Evolutionary conservation across 1,140 invertebrate species (phyloP).

Genomic region (Rhyacophila brunnea): DNA sequence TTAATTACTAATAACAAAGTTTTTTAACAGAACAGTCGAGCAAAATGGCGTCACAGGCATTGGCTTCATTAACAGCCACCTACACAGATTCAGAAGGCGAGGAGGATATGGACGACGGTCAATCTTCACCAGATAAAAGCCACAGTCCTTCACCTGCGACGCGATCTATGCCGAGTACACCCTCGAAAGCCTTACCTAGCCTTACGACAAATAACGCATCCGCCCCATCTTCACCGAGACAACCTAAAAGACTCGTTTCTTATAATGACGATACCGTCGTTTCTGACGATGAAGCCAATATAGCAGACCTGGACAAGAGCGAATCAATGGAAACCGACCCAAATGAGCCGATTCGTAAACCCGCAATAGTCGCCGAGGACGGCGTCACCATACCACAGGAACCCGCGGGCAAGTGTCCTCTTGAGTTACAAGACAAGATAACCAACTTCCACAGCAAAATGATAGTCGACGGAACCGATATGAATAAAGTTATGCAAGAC

Average conservation of each 20-base stretch:
- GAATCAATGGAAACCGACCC: slow-evolving; percentile 55
- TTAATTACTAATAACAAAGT: too few species aligned
- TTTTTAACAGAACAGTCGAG: too few species aligned
- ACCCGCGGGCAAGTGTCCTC: slow-evolving; percentile 76
- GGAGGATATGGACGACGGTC: slow-evolving; percentile 66
- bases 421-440: slow-evolving; percentile 82
- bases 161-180: slow-evolving; percentile 43
- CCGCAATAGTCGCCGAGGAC: slow-evolving; percentile 64
- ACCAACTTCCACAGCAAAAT: slow-evolving; percentile 75
- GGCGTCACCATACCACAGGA: slow-evolving; percentile 79
- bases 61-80: slow-evolving; percentile 76
- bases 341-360: slow-evolving; percentile 54
- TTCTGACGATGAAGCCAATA: slow-evolving; percentile 71
- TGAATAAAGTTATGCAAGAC: slow-evolving; percentile 87
- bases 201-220: slow-evolving; percentile 29
- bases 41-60: slow-evolving; percentile 57
- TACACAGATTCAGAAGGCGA: slow-evolving; percentile 84
- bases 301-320: slow-evolving; percentile 42
- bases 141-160: slow-evolving; percentile 40
- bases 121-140: slow-evolving; percentile 48
- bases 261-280: slow-evolving; percentile 78
- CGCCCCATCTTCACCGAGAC: slow-evolving; percentile 41
- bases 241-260: slow-evolving; percentile 62
- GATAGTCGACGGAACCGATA: slow-evolving; percentile 73
- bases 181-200: slow-evolving; percentile 24